Percentiles rank a stretch among this genome's conserved stretches.
These are phyloP conservation scores for Mustela erminea DNA, from an alignment of 2,797 vertebrate species.

Conservation along the genomic window DNA sequence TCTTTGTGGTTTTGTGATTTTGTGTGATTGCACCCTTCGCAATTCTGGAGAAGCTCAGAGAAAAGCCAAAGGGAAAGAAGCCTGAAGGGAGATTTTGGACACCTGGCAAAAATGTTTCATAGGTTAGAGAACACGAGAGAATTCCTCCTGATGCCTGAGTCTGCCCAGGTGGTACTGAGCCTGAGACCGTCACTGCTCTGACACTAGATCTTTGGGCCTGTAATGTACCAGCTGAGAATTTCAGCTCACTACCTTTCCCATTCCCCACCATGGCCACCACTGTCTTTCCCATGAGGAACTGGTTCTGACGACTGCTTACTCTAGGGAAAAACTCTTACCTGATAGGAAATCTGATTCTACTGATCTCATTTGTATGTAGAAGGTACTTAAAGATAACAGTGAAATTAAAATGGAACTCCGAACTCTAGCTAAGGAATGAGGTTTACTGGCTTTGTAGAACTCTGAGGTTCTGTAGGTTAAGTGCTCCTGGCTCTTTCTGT, in stretches of 20 bases:
- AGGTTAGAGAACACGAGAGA: background rate
- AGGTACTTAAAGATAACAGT: background rate
- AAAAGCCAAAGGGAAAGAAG: background rate
- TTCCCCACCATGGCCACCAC: background rate
- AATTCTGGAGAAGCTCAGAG: background rate
- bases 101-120: background rate
- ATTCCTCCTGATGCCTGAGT: background rate
- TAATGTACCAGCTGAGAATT: background rate
- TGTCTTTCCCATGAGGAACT: background rate
- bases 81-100: background rate
- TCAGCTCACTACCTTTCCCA: background rate
- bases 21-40: background rate
- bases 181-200: background rate
- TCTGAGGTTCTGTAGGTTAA: background rate
- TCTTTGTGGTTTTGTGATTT: background rate
- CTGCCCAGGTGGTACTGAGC: background rate
- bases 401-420: background rate
- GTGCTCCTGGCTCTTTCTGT: background rate
- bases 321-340: background rate
- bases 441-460: background rate
- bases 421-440: background rate
- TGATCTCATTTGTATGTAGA: conserved; percentile 6
- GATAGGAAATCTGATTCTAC: background rate
- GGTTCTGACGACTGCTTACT: background rate
- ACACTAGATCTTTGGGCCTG: background rate